Conservation (phyloP, 2,888 invertebrate species). For the Rotaria macrura region DNA sequence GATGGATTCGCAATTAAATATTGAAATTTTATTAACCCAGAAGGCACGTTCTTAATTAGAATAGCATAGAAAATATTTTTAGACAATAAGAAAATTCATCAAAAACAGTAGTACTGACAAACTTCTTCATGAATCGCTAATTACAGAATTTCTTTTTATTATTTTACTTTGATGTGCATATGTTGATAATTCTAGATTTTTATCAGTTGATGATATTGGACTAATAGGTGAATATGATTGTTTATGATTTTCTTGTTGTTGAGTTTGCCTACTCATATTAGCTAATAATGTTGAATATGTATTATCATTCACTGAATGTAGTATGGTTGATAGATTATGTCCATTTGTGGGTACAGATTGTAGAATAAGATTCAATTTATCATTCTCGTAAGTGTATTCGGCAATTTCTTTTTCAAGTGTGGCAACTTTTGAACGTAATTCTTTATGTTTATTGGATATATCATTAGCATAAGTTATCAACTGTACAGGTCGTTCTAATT, state of each 20-base stretch:
- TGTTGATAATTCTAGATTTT: neutral
- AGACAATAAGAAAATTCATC: no score
- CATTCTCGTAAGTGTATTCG: neutral
- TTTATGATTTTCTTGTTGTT: neutral
- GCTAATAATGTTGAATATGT: conserved; percentile 2
- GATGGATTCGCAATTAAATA: no score
- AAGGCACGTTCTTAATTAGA: no score
- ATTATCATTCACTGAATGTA: neutral
- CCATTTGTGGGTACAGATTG: neutral
- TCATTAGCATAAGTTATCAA: conserved; percentile 26
- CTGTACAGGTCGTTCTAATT: conserved; percentile 25
- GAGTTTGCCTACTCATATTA: neutral
- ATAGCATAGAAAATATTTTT: no score
- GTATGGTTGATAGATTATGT: neutral
- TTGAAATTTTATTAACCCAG: no score
- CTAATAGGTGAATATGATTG: conserved; percentile 3
- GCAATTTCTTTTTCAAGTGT: neutral
- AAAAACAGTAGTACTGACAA: no score
- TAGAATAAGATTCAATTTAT: neutral
- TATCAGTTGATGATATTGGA: neutral
- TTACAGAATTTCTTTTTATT: no score
- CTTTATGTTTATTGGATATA: conserved; percentile 23
- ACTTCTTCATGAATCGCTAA: no score
- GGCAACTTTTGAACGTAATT: conserved; percentile 1
- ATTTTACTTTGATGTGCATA: neutral